These are phyloP conservation scores for Morpho deidamia DNA, from an alignment of 2,888 invertebrate genomes.

Conservation along the genomic window DNA sequence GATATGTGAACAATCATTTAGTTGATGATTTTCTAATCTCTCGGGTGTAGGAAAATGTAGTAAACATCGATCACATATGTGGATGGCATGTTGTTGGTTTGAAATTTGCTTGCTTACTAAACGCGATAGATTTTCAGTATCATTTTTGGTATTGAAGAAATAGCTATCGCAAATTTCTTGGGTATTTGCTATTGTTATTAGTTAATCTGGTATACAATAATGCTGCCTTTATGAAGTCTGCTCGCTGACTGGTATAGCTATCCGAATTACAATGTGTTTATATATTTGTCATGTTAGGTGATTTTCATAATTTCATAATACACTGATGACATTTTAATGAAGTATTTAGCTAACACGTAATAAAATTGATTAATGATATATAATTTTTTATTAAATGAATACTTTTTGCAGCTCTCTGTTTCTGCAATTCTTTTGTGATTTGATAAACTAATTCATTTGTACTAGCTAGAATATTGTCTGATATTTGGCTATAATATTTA, in stretches of 20 bases:
- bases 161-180: background rate
- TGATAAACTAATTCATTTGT: background rate
- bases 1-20: conserved; percentile 21
- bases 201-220: background rate
- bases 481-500: conserved; percentile 3
- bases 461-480: background rate
- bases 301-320: background rate
- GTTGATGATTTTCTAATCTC: conserved; percentile 15
- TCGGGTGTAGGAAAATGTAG: conserved; percentile 16
- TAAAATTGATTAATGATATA: background rate
- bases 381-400: background rate
- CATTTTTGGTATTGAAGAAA: background rate
- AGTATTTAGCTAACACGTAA: background rate
- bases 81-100: background rate
- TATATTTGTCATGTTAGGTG: background rate
- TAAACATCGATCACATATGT: conserved; percentile 22
- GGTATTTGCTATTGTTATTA: background rate
- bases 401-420: background rate
- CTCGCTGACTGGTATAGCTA: background rate
- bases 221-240: background rate
- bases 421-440: background rate
- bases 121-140: conserved; percentile 24
- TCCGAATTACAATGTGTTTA: background rate
- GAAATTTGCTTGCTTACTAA: conserved; percentile 21
- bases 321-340: background rate